A percentile compares a stretch with the other conserved stretches of the same genome.
Evolutionary conservation across 1,140 invertebrate species (phyloP).

Genomic region (Andricus grossulariae): DNA sequence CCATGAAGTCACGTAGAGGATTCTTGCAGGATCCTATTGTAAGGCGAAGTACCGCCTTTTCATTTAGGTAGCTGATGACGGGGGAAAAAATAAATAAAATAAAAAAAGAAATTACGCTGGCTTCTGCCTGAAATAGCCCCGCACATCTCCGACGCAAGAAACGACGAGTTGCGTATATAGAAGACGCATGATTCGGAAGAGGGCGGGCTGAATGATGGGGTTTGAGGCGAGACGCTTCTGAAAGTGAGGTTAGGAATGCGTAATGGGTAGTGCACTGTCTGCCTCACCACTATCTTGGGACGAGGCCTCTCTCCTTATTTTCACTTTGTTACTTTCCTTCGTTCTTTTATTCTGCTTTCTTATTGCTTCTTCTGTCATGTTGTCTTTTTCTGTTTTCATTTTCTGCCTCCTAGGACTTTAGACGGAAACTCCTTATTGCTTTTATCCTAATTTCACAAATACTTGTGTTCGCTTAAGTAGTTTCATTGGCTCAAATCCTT

Average conservation of each 20-base stretch:
- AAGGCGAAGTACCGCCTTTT: conserved; percentile 47
- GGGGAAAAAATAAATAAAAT: conserved; percentile 39
- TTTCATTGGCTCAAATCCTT: too few relatives aligned
- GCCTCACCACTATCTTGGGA: conserved; percentile 28
- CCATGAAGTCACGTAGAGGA: conserved; percentile 46
- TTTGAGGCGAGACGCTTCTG: conserved; percentile 28
- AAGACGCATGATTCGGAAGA: conserved; percentile 40
- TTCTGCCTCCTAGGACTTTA: not conserved
- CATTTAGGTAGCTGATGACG: conserved; percentile 49
- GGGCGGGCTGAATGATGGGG: conserved; percentile 36
- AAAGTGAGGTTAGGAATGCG: conserved; percentile 45
- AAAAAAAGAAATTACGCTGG: conserved; percentile 37
- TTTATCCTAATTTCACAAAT: too few relatives aligned
- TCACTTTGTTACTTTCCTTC: conserved; percentile 15
- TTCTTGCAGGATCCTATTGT: conserved; percentile 41
- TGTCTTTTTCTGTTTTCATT: not conserved
- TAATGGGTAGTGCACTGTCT: conserved; percentile 44
- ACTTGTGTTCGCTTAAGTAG: too few relatives aligned
- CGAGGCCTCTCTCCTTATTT: conserved; percentile 26
- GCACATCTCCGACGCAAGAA: not conserved
- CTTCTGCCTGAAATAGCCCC: conserved; percentile 39
- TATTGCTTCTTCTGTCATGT: not conserved
- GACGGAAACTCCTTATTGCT: too few relatives aligned
- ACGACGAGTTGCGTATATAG: conserved; percentile 36
- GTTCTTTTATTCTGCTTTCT: not conserved